Evolutionary conservation across 1,140 invertebrate species (phyloP).

Genomic region (Pachypeltis micranthus): DNA sequence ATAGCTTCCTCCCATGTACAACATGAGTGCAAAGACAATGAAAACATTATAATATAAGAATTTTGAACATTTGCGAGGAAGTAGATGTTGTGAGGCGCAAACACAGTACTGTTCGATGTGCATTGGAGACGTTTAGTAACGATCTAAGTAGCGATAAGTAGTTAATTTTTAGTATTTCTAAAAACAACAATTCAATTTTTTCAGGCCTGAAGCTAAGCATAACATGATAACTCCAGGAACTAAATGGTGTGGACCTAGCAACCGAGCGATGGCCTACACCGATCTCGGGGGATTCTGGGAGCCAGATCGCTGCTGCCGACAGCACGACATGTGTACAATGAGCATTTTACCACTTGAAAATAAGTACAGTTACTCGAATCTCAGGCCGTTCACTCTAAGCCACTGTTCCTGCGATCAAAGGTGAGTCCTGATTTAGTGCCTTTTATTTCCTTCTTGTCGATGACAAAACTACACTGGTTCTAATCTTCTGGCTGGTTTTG

Average conservation of each 20-base stretch:
- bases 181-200: background rate
- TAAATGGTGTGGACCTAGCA: constrained; percentile 63
- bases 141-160: background rate
- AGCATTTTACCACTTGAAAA: constrained; percentile 56
- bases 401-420: constrained; percentile 76
- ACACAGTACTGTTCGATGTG: too few relatives aligned
- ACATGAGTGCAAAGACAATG: too few relatives aligned
- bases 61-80: too few relatives aligned
- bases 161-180: background rate
- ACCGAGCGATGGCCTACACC: constrained; percentile 44
- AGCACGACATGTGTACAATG: constrained; percentile 60
- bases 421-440: constrained; percentile 38
- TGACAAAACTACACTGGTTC: too few relatives aligned
- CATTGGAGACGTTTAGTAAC: too few relatives aligned
- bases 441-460: too few relatives aligned
- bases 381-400: constrained; percentile 67
- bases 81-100: too few relatives aligned
- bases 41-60: too few relatives aligned
- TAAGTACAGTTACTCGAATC: constrained; percentile 64
- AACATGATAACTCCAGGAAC: constrained; percentile 39
- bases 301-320: constrained; percentile 60
- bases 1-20: too few relatives aligned
- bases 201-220: background rate
- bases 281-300: constrained; percentile 50
- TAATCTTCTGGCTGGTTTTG: too few relatives aligned